These are phyloP conservation scores for Philopotamus ludificatus DNA, from an alignment of 1,140 invertebrate species.

Conservation along the genomic window DNA sequence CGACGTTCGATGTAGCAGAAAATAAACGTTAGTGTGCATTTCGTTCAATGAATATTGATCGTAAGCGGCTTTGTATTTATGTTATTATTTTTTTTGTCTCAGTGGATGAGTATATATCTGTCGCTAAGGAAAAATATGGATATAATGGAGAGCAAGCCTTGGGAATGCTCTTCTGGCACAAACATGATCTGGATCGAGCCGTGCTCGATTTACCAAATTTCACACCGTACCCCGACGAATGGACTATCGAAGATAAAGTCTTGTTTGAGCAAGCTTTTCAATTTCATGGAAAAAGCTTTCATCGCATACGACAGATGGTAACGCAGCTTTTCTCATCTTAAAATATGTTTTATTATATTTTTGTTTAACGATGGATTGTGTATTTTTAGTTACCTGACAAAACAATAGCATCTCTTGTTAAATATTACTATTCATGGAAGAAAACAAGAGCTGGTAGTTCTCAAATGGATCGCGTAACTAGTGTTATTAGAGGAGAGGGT, in stretches of 20 bases:
- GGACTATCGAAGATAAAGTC: slow-evolving; percentile 97
- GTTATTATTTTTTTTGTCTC: slow-evolving; percentile 41
- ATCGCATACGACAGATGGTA: slow-evolving; percentile 96
- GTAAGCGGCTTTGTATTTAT: not conserved
- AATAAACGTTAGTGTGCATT: slow-evolving; percentile 69
- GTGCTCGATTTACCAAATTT: slow-evolving; percentile 93
- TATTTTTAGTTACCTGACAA: slow-evolving; percentile 84
- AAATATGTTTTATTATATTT: slow-evolving; percentile 1
- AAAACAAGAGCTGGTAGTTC: slow-evolving; percentile 89
- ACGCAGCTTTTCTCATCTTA: slow-evolving; percentile 37
- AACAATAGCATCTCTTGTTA: slow-evolving; percentile 92
- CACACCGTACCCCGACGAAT: slow-evolving; percentile 96
- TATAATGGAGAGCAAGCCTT: slow-evolving; percentile 97
- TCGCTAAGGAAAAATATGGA: slow-evolving; percentile 97
- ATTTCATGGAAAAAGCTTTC: slow-evolving; percentile 98
- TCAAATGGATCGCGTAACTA: slow-evolving; percentile 84
- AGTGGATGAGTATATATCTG: slow-evolving; percentile 93
- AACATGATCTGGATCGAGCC: slow-evolving; percentile 91
- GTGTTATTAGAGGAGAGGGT: slow-evolving; percentile 56
- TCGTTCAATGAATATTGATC: not conserved
- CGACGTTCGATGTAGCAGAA: slow-evolving; percentile 83
- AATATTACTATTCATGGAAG: slow-evolving; percentile 99
- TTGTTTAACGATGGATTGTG: not conserved
- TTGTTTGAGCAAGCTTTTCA: slow-evolving; percentile 97
- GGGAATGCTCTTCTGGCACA: slow-evolving; percentile 98